A percentile compares a stretch with the other conserved stretches of the same genome.
Conservation (phyloP, 2,888 invertebrate genomes). For the Sialis lutaria region DNA sequence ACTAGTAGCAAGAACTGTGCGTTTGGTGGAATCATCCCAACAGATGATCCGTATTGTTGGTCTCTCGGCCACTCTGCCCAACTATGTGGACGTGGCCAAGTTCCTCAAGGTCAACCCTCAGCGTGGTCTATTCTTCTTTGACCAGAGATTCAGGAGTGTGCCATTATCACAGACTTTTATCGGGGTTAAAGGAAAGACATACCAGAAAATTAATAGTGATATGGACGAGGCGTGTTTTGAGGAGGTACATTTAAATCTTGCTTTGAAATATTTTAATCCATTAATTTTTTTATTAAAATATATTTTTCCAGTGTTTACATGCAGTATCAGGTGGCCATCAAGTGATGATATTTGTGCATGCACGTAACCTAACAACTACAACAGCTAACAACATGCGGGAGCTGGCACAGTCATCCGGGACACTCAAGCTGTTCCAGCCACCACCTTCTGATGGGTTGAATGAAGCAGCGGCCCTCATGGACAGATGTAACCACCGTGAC, state of each 20-base stretch:
- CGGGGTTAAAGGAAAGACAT: constrained; percentile 73
- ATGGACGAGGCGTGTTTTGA: constrained; percentile 91
- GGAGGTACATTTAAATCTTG: constrained; percentile 50
- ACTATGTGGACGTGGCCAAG: constrained; percentile 88
- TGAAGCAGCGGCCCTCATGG: constrained; percentile 50
- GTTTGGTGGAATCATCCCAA: constrained; percentile 81
- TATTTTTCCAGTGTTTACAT: constrained; percentile 22
- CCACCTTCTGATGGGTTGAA: constrained; percentile 41
- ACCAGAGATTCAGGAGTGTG: constrained; percentile 86
- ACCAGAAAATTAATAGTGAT: constrained; percentile 53
- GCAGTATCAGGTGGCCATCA: constrained; percentile 82
- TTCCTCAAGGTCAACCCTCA: constrained; percentile 89
- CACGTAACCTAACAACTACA: constrained; percentile 85
- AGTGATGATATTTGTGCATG: constrained; percentile 97
- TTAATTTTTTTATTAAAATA: too few relatives aligned
- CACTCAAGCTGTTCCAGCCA: constrained; percentile 49
- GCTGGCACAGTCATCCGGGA: constrained; percentile 57
- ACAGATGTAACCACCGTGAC: constrained; percentile 61
- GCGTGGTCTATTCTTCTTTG: constrained; percentile 86
- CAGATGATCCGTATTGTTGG: constrained; percentile 95
- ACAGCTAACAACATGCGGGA: constrained; percentile 76
- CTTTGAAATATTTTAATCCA: constrained; percentile 17
- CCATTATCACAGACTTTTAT: constrained; percentile 85
- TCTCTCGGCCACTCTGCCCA: constrained; percentile 91
- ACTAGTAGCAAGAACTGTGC: constrained; percentile 83